These are phyloP conservation scores for Drosophila subpulchrella DNA, from an alignment of 1,140 invertebrate genomes.

Conservation along the genomic window DNA sequence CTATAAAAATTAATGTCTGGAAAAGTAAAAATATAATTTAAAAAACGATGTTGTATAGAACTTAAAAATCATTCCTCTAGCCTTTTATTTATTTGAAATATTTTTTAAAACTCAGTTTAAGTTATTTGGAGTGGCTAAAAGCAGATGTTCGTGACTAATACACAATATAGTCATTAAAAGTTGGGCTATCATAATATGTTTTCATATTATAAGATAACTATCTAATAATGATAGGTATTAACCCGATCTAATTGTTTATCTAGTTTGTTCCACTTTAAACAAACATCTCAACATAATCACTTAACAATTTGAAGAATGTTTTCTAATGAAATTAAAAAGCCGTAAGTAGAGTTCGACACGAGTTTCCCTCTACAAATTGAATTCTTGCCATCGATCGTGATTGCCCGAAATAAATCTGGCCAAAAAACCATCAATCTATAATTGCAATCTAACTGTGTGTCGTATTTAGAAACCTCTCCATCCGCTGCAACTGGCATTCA, in stretches of 20 bases:
- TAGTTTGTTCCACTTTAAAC: no score
- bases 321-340: background rate
- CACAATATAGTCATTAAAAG: no score
- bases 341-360: background rate
- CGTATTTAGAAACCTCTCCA: background rate
- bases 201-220: no score
- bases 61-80: no score
- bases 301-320: background rate
- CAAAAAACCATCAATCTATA: slow-evolving; percentile 42
- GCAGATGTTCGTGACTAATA: no score
- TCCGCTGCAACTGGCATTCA: slow-evolving; percentile 28
- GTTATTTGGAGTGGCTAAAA: no score
- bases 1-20: background rate
- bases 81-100: no score
- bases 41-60: no score
- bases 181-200: no score
- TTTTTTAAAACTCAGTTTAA: no score
- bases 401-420: slow-evolving; percentile 19
- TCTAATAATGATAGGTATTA: no score
- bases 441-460: slow-evolving; percentile 47
- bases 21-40: background rate
- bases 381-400: slow-evolving; percentile 33
- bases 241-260: no score
- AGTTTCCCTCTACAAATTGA: slow-evolving; percentile 4
- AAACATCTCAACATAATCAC: background rate